Conservation (phyloP, 2,888 invertebrate species). For the Listrodromus nycthemerus region DNA sequence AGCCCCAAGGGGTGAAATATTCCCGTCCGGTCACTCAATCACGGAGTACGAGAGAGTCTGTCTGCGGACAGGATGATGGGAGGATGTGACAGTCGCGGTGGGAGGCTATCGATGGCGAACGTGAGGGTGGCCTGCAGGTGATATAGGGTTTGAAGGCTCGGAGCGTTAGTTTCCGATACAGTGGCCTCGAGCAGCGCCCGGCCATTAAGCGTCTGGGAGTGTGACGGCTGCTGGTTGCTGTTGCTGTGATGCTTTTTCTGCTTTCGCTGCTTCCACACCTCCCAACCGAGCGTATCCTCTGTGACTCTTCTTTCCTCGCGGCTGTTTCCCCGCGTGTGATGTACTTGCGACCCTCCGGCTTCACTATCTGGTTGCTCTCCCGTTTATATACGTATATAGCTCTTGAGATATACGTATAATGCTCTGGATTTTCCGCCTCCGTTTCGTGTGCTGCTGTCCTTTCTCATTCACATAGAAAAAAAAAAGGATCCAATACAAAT, state of each 20-base stretch:
- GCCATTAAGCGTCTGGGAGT: slow-evolving; percentile 66
- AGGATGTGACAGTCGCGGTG: slow-evolving; percentile 50
- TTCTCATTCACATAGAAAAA: background rate
- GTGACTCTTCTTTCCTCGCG: slow-evolving; percentile 10
- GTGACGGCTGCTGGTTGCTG: slow-evolving; percentile 56
- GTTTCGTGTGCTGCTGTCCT: background rate
- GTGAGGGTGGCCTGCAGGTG: slow-evolving; percentile 30
- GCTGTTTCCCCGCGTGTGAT: slow-evolving; percentile 26
- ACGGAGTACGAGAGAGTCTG: background rate
- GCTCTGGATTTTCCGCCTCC: background rate
- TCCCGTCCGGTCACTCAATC: slow-evolving; percentile 11
- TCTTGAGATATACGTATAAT: background rate
- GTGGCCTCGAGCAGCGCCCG: slow-evolving; percentile 42
- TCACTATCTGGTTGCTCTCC: slow-evolving; percentile 36
- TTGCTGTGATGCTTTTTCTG: slow-evolving; percentile 46
- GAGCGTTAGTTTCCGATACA: slow-evolving; percentile 65
- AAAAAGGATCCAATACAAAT: background rate
- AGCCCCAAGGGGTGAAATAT: slow-evolving; percentile 11
- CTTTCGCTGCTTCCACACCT: slow-evolving; percentile 4
- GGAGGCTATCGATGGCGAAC: slow-evolving; percentile 34
- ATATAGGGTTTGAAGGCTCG: slow-evolving; percentile 32
- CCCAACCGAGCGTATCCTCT: slow-evolving; percentile 1
- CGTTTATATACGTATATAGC: slow-evolving; percentile 2
- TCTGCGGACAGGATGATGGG: slow-evolving; percentile 38
- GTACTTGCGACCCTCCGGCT: slow-evolving; percentile 37